These are phyloP conservation scores for Ianthella basta DNA, from an alignment of 37 sponge, comb jelly and placozoan genomes.

Conservation along the genomic window DNA sequence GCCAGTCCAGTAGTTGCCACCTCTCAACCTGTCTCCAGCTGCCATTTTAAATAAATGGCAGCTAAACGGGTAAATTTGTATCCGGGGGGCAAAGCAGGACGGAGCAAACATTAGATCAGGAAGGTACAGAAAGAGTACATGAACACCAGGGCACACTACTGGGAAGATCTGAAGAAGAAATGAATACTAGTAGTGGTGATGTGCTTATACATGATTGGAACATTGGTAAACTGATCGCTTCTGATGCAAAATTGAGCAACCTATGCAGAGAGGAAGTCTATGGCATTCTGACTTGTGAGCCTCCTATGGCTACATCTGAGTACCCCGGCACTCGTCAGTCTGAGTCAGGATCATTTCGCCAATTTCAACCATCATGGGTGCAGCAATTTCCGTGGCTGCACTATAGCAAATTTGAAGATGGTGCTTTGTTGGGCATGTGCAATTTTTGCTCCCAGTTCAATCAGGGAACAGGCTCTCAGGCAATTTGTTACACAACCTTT, in stretches of 20 bases:
- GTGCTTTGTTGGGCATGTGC: too few relatives aligned
- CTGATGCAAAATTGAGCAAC: slow-evolving; percentile 4
- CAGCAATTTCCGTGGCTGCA: slow-evolving; percentile 57
- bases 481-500: slow-evolving; percentile 59
- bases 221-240: slow-evolving; percentile 35
- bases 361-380: slow-evolving; percentile 73
- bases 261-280: slow-evolving; percentile 32
- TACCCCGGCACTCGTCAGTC: slow-evolving; percentile 54
- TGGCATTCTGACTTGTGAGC: slow-evolving; percentile 35
- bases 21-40: too few relatives aligned
- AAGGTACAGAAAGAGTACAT: background rate
- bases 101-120: background rate
- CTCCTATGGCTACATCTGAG: slow-evolving; percentile 41
- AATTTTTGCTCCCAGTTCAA: slow-evolving; percentile 45
- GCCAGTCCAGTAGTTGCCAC: too few relatives aligned
- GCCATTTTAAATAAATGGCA: too few relatives aligned
- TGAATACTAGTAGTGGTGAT: slow-evolving; percentile 21
- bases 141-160: slow-evolving; percentile 2
- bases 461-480: slow-evolving; percentile 48
- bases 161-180: slow-evolving; percentile 8
- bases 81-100: slow-evolving; percentile 3
- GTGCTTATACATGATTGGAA: slow-evolving; percentile 29
- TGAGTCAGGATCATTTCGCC: slow-evolving; percentile 48
- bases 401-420: slow-evolving; percentile 48
- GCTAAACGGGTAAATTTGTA: too few relatives aligned